Percentiles rank a stretch among this genome's conserved stretches.
phyloP scores from a whole-genome alignment of 1,140 invertebrate genomes.

The Paralvinella palmiformis region DNA sequence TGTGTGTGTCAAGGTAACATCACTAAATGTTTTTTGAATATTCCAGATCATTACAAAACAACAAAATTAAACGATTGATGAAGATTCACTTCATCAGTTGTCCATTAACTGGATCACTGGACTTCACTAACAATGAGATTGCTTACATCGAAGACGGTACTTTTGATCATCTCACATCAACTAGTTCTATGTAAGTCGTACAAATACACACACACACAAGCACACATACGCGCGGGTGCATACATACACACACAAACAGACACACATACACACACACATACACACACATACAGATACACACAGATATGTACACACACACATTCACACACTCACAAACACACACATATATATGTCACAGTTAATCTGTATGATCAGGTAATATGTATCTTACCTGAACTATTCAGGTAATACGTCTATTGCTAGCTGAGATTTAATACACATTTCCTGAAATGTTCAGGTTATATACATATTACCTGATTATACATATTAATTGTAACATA shows the following conservation, averaged over 20 bases:
- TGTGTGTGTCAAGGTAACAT: too few species aligned
- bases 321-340: neutral
- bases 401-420: too few species aligned
- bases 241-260: neutral
- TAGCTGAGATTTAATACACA: too few species aligned
- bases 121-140: constrained; percentile 25
- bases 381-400: too few species aligned
- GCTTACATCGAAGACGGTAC: constrained; percentile 34
- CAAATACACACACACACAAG: neutral
- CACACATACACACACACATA: neutral
- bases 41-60: too few species aligned
- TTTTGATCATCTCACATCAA: constrained; percentile 25
- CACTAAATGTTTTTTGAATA: too few species aligned
- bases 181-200: constrained; percentile 22
- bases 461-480: too few species aligned
- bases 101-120: constrained; percentile 19
- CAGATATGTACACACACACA: too few species aligned
- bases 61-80: constrained; percentile 25
- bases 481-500: too few species aligned
- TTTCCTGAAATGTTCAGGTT: too few species aligned
- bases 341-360: neutral
- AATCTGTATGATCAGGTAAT: neutral
- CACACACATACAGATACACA: neutral
- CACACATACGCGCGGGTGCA: neutral
- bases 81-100: constrained; percentile 24